Base-by-base conservation (phyloP, 1,140 invertebrate species). In the Pogonomyrmex barbatus region DNA sequence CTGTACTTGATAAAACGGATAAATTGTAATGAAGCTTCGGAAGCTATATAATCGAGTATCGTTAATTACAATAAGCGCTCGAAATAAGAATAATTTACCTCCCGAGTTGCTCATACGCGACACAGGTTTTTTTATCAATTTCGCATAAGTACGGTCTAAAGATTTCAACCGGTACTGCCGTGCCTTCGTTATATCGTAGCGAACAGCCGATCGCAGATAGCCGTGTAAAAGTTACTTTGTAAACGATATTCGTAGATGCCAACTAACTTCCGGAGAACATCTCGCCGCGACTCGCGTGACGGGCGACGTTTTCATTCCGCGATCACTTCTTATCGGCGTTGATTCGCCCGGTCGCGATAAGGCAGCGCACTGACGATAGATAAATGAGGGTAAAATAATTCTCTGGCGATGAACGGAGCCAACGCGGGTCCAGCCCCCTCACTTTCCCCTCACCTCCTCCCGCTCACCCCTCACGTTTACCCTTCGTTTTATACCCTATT, bases 211-310 rank as follows among this genome's bases (percentile, higher is more conserved):
- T 62, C 42, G 62, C 54, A 39, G 84, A 67, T 79, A 85, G 50
- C 24, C 24, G 52, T 30, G 50, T 12, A 24, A 39, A 36, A n/a
- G 54, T 50, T 65, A 77, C 75, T 68, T 65, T 33, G 63, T 71
- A 81, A 58, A 67, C 76, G 58, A 79, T 62, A 45, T 42, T 5
- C 68, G 65, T 45, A 45, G 52, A 71, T 75, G 68, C 45, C 68
- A 54, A n/a, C n/a, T 73, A 73, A 82, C 54, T 73, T 82, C 67
- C 67, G 67, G 67, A 45, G 17, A 60, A 73, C 54, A 83, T 75
- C 79, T 82, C 17, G 30, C 14, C 4, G 58, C 50, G 45, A 62
- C 65, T 82, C 52, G 79, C 67, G 67, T 73, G 79, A 83, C 68
- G 33, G 17, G 4, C 45, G 24, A 73, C 54, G n/a, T 83, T 75